A percentile compares a stretch with the other conserved stretches of the same genome.
Conservation (phyloP, 2,113 vertebrate species). For the Cinclus mexicanus region DNA sequence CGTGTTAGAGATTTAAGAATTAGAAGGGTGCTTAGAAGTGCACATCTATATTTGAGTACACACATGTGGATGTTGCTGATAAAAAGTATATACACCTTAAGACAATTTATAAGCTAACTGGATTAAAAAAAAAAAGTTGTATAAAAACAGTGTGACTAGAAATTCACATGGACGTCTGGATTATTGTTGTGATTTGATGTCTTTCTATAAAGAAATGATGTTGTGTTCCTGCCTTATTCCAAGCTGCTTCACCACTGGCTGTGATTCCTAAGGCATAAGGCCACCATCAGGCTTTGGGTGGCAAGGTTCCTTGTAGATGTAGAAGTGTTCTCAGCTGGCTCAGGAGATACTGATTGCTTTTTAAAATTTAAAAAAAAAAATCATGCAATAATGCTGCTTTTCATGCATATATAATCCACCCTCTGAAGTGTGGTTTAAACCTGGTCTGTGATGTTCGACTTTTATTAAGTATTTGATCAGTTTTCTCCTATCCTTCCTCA, state of each 20-base stretch:
- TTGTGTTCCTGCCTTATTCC: neutral
- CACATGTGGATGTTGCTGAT: neutral
- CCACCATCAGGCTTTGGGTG: neutral
- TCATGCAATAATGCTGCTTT: neutral
- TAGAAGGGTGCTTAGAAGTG: neutral
- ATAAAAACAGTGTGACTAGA: neutral
- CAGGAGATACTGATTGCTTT: neutral
- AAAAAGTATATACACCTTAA: neutral
- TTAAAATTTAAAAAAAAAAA: neutral
- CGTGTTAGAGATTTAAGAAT: neutral
- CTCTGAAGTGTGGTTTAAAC: neutral
- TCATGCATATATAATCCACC: neutral
- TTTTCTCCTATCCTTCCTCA: neutral
- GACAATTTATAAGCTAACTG: neutral
- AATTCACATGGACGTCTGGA: neutral
- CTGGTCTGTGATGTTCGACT: neutral
- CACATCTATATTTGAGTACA: neutral
- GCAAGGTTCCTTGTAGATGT: neutral
- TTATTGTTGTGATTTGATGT: neutral
- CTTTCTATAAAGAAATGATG: neutral
- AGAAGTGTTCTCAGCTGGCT: neutral
- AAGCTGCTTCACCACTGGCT: accelerated
- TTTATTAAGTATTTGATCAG: neutral
- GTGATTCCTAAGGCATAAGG: neutral
- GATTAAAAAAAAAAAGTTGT: neutral